These are phyloP conservation scores for Andrena trimmerana DNA, from an alignment of 2,888 invertebrate species.

Conservation along the genomic window DNA sequence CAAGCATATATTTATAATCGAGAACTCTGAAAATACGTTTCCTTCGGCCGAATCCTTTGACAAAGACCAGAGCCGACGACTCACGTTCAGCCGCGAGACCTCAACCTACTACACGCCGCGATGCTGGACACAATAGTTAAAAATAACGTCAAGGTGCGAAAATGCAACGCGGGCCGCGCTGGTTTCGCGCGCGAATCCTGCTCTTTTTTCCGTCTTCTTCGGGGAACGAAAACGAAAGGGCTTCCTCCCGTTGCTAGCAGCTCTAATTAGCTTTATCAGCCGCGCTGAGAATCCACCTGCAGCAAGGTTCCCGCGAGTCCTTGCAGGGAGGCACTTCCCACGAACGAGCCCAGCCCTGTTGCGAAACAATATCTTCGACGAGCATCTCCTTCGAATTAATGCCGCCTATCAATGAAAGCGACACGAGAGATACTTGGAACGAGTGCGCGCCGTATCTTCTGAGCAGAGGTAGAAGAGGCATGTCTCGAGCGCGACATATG, in stretches of 20 bases:
- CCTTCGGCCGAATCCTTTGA: constrained; percentile 8
- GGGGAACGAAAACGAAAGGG: neutral
- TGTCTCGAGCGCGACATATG: neutral
- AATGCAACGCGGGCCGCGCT: constrained; percentile 11
- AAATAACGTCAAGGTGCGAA: constrained; percentile 64
- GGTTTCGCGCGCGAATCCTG: constrained; percentile 17
- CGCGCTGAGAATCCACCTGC: constrained; percentile 64
- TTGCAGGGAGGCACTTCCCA: constrained; percentile 58
- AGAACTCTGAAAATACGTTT: neutral
- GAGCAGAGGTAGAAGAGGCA: constrained; percentile 18
- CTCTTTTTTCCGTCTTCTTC: neutral
- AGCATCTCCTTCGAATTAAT: constrained; percentile 34
- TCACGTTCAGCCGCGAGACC: constrained; percentile 49
- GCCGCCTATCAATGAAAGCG: constrained; percentile 49
- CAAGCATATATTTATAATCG: neutral
- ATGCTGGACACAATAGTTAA: constrained; percentile 62
- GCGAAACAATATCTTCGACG: constrained; percentile 52
- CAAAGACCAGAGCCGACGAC: constrained; percentile 15
- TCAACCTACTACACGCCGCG: constrained; percentile 42
- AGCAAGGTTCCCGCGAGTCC: constrained; percentile 66
- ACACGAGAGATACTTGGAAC: constrained; percentile 21
- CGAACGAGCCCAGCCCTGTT: constrained; percentile 47
- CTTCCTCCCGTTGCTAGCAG: constrained; percentile 15
- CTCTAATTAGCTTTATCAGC: constrained; percentile 66
- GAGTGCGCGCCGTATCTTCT: constrained; percentile 5